These are phyloP conservation scores for Carpatolechia fugitivella DNA, from an alignment of 2,888 invertebrate genomes.

Conservation along the genomic window DNA sequence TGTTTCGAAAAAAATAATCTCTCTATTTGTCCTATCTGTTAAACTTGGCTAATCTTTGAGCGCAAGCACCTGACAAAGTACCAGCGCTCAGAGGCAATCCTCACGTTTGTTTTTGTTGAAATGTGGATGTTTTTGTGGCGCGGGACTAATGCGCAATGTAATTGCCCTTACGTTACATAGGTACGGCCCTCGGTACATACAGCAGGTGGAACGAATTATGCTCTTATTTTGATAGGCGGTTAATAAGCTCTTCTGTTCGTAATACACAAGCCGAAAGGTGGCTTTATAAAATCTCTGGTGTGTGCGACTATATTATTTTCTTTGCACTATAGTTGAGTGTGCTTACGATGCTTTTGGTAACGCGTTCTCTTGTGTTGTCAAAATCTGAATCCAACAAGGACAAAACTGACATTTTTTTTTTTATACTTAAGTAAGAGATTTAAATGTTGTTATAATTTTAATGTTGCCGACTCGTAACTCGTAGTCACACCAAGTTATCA, in stretches of 20 bases:
- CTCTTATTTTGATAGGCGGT: constrained; percentile 4
- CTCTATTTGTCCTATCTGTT: background rate
- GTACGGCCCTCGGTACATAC: background rate
- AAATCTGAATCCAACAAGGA: too few relatives aligned
- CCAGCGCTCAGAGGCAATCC: constrained; percentile 63
- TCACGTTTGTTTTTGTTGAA: constrained; percentile 75
- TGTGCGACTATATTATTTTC: too few relatives aligned
- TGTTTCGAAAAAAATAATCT: background rate
- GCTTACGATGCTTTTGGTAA: too few relatives aligned
- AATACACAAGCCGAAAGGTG: too few relatives aligned
- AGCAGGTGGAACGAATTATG: constrained; percentile 10
- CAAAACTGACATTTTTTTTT: too few relatives aligned
- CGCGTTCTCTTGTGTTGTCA: too few relatives aligned
- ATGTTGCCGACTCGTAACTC: too few relatives aligned
- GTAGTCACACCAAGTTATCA: too few relatives aligned
- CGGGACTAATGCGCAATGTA: constrained; percentile 64
- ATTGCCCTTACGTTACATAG: constrained; percentile 34
- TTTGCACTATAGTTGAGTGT: too few relatives aligned
- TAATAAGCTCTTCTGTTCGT: constrained; percentile 13
- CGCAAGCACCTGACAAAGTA: constrained; percentile 68
- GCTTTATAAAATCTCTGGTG: too few relatives aligned
- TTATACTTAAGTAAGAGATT: too few relatives aligned
- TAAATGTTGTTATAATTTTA: too few relatives aligned
- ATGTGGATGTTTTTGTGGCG: constrained; percentile 62
- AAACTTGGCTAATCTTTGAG: constrained; percentile 46